phyloP scores from a whole-genome alignment of 2,797 vertebrate species.

The Salarias fasciatus region DNA sequence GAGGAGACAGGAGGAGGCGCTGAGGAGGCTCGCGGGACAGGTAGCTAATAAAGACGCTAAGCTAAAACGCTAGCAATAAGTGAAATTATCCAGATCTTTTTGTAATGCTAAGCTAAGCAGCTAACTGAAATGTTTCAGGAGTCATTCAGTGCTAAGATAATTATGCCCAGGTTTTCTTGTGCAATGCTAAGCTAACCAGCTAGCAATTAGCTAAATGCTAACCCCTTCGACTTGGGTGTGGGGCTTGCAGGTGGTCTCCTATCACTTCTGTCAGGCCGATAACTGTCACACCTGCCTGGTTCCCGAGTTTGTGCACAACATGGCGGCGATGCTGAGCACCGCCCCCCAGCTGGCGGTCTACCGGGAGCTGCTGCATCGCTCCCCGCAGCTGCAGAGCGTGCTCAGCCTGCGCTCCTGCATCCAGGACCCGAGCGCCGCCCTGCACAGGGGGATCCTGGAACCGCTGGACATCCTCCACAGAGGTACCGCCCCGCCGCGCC shows the following conservation, averaged over 20 bases:
- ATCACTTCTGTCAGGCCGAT: conserved; percentile 97
- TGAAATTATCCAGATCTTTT: too few relatives aligned
- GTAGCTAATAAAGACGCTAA: too few relatives aligned
- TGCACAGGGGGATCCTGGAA: conserved; percentile 90
- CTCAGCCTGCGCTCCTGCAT: conserved; percentile 95
- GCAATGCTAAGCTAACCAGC: too few relatives aligned
- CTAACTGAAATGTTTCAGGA: too few relatives aligned
- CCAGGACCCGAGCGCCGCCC: conserved; percentile 91
- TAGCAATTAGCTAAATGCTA: too few relatives aligned
- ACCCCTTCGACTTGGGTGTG: too few relatives aligned
- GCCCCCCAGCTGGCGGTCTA: conserved; percentile 92
- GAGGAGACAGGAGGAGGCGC: conserved; percentile 90
- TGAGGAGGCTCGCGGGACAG: conserved; percentile 90
- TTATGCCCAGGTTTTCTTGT: too few relatives aligned
- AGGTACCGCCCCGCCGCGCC: conserved; percentile 74
- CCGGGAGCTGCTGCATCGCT: conserved; percentile 89
- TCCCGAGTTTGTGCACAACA: conserved; percentile 96
- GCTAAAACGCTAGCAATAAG: too few relatives aligned
- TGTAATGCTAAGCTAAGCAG: too few relatives aligned
- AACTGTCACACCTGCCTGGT: conserved; percentile 96
- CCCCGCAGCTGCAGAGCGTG: conserved; percentile 92
- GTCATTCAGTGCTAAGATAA: too few relatives aligned
- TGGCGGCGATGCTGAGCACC: conserved; percentile 91
- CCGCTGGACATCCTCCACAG: conserved; percentile 90
- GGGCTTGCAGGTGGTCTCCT: conserved; percentile 89